These are phyloP conservation scores for Aporophyla nigra DNA, from an alignment of 2,888 invertebrate genomes.

Conservation along the genomic window DNA sequence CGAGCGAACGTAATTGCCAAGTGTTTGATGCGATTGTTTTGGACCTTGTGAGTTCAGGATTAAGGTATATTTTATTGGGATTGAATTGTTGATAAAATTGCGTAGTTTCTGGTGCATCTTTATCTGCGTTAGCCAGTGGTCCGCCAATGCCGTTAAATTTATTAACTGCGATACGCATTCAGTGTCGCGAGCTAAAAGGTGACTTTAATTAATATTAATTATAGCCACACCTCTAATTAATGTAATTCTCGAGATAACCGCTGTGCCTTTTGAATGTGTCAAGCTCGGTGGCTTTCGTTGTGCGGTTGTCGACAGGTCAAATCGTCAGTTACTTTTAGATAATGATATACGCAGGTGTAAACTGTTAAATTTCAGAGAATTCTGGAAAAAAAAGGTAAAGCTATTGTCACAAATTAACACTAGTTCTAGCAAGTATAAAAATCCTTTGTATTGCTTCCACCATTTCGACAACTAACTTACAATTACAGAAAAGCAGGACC, in stretches of 20 bases:
- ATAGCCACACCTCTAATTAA: slow-evolving; percentile 90
- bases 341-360: slow-evolving; percentile 50
- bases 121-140: slow-evolving; percentile 84
- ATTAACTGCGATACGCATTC: slow-evolving; percentile 91
- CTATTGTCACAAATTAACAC: not conserved
- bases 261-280: slow-evolving; percentile 76
- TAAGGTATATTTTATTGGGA: slow-evolving; percentile 65
- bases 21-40: slow-evolving; percentile 39
- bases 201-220: slow-evolving; percentile 91
- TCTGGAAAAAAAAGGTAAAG: not conserved
- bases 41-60: slow-evolving; percentile 36
- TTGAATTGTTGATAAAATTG: slow-evolving; percentile 63
- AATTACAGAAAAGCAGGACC: slow-evolving; percentile 11
- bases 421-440: not conserved
- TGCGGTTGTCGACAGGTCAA: slow-evolving; percentile 52
- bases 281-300: slow-evolving; percentile 71
- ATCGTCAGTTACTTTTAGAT: slow-evolving; percentile 42
- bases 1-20: slow-evolving; percentile 69
- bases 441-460: too few species aligned
- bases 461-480: too few species aligned
- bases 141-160: slow-evolving; percentile 88
- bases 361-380: slow-evolving; percentile 21
- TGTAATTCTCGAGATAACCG: slow-evolving; percentile 88
- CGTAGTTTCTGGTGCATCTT: slow-evolving; percentile 83
- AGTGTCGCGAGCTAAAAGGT: slow-evolving; percentile 89